phyloP scores from a whole-genome alignment of 2,113 vertebrate species.

The Crypturellus undulatus region DNA sequence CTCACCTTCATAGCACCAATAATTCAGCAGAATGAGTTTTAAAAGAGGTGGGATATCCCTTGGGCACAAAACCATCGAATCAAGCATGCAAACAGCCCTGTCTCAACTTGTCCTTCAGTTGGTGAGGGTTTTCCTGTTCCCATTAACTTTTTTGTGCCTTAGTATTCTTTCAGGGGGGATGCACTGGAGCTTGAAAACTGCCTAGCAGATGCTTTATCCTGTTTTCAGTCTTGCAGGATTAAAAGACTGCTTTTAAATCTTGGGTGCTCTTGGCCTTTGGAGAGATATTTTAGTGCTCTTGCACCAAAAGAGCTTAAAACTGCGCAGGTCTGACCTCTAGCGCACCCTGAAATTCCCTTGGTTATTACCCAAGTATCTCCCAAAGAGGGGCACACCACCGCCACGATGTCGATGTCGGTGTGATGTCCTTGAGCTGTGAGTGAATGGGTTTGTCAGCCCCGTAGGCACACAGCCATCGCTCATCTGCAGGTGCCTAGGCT shows the following conservation, averaged over 20 bases:
- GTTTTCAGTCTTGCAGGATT: neutral
- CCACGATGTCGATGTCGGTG: accelerated
- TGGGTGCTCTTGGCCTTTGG: slow-evolving; percentile 2
- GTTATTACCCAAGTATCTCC: neutral
- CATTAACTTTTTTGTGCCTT: neutral
- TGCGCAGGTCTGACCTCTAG: neutral
- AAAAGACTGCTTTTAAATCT: slow-evolving; percentile 7
- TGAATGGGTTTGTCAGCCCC: neutral
- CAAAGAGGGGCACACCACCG: neutral
- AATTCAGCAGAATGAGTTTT: slow-evolving; percentile 3
- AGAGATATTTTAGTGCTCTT: neutral
- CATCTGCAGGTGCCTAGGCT: neutral
- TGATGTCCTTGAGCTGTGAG: neutral
- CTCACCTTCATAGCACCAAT: neutral
- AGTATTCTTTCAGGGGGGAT: neutral
- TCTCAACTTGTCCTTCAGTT: neutral
- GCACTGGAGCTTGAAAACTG: neutral
- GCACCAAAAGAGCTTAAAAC: neutral
- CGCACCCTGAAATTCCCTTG: neutral
- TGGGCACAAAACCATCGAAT: neutral
- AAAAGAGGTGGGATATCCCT: neutral
- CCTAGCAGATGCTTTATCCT: slow-evolving; percentile 2
- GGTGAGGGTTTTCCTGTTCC: neutral
- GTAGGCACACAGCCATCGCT: neutral
- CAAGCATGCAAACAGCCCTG: neutral